Evolutionary conservation across 2,797 vertebrate genomes (phyloP), one percentile per base, ranked within the genome.

Genomic region (Cuniculus paca): DNA sequence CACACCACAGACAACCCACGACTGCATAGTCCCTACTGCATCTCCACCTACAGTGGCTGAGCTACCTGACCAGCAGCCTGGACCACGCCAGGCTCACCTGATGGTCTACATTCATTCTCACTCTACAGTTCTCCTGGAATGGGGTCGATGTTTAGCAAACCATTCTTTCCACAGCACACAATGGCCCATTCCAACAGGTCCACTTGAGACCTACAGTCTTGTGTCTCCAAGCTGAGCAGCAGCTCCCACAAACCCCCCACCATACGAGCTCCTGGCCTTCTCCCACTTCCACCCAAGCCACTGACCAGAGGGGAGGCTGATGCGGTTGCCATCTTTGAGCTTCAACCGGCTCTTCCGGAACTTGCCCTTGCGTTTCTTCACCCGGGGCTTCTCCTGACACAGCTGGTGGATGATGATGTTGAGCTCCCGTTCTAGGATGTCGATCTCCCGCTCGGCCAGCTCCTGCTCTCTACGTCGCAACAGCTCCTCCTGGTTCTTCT

Each of bases 381-480:
- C 99, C 0, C 99, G 99, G 42, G 99, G 99, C 97, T 99, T 99
- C 96, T 99, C 99, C 98, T 99, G 99, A 98, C 99, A 99, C 90
- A 99, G 98, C 98, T 99, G 99, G 98, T 99, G 99, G 95, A 99
- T 99, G 98, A 99, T 99, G 98, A 99, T 99, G 98, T 99, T 99
- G 84, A 99, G 99, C 95, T 99, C 99, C 22, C 99, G 98, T 88
- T 99, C 99, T 97, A 99, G 98, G 97, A 99, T 99, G 98, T 99
- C 99, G 58, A 99, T 99, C 98, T 99, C 99, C 0, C 99, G 98
- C 97, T 99, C 99, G 0, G 99, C 99, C 95, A 99, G 98, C 72
- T 99, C 99, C 98, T 99, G 99, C 96, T 99, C 99, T 1, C 99
- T 98, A 83, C 99, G 99, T 97, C 99, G 98, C 88, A 99, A 98